Evolutionary conservation across 2,113 vertebrate genomes (phyloP), one percentile per base, ranked within the genome.

Genomic region (Pelvicachromis taeniatus): DNA sequence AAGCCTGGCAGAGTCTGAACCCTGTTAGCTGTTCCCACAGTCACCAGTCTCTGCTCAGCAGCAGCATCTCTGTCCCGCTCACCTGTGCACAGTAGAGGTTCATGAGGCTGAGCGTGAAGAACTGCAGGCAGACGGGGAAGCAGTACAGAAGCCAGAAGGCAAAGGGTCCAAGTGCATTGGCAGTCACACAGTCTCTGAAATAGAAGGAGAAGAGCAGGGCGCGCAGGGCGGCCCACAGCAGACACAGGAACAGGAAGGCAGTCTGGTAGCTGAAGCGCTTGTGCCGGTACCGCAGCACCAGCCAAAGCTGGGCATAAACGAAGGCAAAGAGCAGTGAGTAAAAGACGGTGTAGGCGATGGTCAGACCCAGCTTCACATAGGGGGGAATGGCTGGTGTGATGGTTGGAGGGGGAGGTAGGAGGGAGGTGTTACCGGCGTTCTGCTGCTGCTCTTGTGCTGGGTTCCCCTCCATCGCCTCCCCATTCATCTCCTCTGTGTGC

Each of bases 51-150:
- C 96, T 93, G 82, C 96, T 95, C 91, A 14, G 38, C 4, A 19
- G n/a, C 81, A 8, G 9, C 19, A 50, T 29, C 54, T 13, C 13
- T 1, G 2, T 3, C 29, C 4, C 2, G 5, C 96, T 96, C 95
- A 98, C 98, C 98, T 98, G 97, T 52, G 97, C 96, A 87, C 97
- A 99, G 95, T 99, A 99, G 80, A 99, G 95, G 94, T 99, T 99
- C 97, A 99, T 97, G 83, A 99, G 96, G 87, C 97, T 98, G 91
- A 99, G 96, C 1, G 97, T 99, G 95, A 99, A 98, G 96, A 99
- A 99, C 96, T 99, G 98, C 73, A 99, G 97, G 93, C 98, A 99
- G 86, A 99, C 98, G 4, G 98, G 98, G 93, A 97, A 97, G 93
- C 98, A 99, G 94, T 99, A 99, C 81, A 99, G 97, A 83, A 99